Percentiles rank a stretch among this genome's conserved stretches.
phyloP scores from a whole-genome alignment of 2,797 vertebrate genomes.

The Pseudopleuronectes americanus region DNA sequence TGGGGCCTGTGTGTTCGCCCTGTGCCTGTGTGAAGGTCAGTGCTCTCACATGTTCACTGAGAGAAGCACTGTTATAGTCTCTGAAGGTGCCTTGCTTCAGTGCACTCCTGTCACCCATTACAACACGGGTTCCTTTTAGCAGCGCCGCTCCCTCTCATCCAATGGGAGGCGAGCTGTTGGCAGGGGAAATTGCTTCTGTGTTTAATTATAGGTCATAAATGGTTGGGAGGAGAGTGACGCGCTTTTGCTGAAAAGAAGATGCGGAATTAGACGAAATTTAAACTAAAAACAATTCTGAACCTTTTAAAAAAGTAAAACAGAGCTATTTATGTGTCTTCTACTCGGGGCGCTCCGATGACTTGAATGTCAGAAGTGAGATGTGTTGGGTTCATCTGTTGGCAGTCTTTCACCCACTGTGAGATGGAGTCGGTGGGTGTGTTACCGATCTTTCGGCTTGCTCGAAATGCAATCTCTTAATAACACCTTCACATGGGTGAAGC shows the following conservation, averaged over 20 bases:
- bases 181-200: constrained; percentile 73
- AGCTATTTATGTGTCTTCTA: constrained; percentile 30
- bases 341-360: constrained; percentile 10
- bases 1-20: constrained; percentile 44
- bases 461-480: constrained; percentile 80
- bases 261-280: constrained; percentile 50
- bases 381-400: constrained; percentile 49
- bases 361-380: constrained; percentile 34
- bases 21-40: constrained; percentile 69
- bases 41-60: constrained; percentile 53
- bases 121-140: constrained; percentile 65
- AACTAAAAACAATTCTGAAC: constrained; percentile 35
- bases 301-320: constrained; percentile 18
- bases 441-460: constrained; percentile 41
- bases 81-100: constrained; percentile 60
- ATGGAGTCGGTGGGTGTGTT: constrained; percentile 56
- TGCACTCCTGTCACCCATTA: constrained; percentile 68
- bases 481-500: constrained; percentile 69
- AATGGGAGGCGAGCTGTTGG: constrained; percentile 66
- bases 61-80: constrained; percentile 25
- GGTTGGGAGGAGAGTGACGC: constrained; percentile 64
- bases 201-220: constrained; percentile 78
- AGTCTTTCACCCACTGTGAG: constrained; percentile 50
- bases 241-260: constrained; percentile 61
- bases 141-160: constrained; percentile 51